Evolutionary conservation across 2,113 vertebrate species (phyloP), one percentile per base, ranked within the genome.

Genomic region (Salvelinus sp.): DNA sequence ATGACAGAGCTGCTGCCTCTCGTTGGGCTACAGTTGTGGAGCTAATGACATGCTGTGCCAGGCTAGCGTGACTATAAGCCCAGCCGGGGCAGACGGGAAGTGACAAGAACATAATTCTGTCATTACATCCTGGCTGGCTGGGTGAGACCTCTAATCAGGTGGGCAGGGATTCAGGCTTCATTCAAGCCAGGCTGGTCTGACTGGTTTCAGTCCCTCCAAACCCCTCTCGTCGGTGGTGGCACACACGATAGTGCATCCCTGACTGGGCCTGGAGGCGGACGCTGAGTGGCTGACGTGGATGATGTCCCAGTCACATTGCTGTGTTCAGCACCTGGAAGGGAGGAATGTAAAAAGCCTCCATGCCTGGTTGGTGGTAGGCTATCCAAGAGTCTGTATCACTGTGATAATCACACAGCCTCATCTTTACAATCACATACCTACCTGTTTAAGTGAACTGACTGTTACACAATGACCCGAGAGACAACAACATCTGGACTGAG

Each of bases 41-140:
- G 83, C 81, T 93, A 92, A 93, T 92, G 87, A 93, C 87, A 93
- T 67, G 69, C 83, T 90, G 85, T 77, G 80, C 85, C 64, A 70
- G 86, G 82, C 88, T 84, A 90, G 91, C 87, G 13, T 91, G 87
- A 88, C 92, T 91, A 93, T 93, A 93, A 93, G 87, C 87, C 88
- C 82, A 87, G 88, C 83, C 76, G 69, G 78, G 83, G 83, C 73
- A 82, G 16, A 83, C 89, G 92, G 92, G 91, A 91, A 89, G 83
- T 86, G 84, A 89, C 87, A 85, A 84, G 78, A 91, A 85, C 83
- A 87, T 85, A 81, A 89, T 90, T 92, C 91, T 92, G 90, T 93
- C 89, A 93, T 93, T 93, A 94, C 63, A 76, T 81, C 76, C 77
- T 18, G 67, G 74, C 50, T 54, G 50, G 16, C 50, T 54, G 50